phyloP scores from a whole-genome alignment of 2,888 invertebrate species.

The Lordiphosa andalusiaca region DNA sequence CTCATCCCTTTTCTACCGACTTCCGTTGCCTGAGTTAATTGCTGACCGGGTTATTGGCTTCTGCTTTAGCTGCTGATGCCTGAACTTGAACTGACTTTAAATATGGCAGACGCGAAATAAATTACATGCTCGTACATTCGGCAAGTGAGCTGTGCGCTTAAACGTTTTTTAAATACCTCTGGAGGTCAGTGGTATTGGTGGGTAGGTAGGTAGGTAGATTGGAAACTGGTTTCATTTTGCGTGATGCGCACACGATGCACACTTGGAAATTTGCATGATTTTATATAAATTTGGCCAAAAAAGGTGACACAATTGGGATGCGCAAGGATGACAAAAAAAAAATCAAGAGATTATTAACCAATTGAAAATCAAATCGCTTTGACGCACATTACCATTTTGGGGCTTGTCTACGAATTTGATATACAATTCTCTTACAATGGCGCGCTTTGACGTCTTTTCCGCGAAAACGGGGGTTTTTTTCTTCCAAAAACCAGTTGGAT shows the following conservation, averaged over 20 bases:
- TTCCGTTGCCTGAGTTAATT: constrained; percentile 16
- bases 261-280: constrained; percentile 42
- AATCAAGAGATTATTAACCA: constrained; percentile 3
- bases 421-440: constrained; percentile 4
- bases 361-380: not conserved
- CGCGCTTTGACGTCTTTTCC: constrained; percentile 24
- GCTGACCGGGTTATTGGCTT: constrained; percentile 45
- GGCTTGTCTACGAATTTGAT: not conserved
- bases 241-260: constrained; percentile 27
- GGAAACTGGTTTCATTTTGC: constrained; percentile 60
- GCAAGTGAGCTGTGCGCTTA: constrained; percentile 29
- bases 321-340: not conserved
- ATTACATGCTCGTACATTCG: constrained; percentile 20
- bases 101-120: constrained; percentile 28
- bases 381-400: too few species aligned
- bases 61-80: constrained; percentile 21
- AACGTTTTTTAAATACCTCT: constrained; percentile 35
- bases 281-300: constrained; percentile 19
- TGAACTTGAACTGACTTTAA: constrained; percentile 49
- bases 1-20: not conserved
- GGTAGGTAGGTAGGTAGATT: constrained; percentile 12
- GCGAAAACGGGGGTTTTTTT: constrained; percentile 42
- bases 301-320: constrained; percentile 34
- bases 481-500: constrained; percentile 28
- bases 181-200: constrained; percentile 61